These are phyloP conservation scores for Chrysocyon brachyurus DNA, from an alignment of 2,797 vertebrate genomes.

Conservation along the genomic window DNA sequence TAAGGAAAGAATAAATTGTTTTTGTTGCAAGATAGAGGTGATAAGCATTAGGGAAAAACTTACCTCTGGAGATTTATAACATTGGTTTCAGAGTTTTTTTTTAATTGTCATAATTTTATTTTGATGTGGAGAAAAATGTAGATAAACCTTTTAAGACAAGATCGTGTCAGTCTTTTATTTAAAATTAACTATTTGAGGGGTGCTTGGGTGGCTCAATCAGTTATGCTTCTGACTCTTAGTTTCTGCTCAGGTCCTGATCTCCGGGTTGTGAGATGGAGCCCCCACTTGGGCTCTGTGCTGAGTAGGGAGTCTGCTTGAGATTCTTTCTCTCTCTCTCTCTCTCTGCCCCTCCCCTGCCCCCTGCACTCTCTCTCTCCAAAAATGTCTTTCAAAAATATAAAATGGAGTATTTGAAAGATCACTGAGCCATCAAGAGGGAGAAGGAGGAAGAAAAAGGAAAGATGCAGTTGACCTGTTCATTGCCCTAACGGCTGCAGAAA, in stretches of 20 bases:
- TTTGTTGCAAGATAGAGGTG: not conserved
- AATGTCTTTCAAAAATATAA: not conserved
- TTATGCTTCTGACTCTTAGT: not conserved
- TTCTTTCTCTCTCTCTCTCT: not conserved
- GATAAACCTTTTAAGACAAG: not conserved
- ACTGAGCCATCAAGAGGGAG: not conserved
- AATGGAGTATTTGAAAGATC: not conserved
- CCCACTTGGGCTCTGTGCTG: rapidly evolving
- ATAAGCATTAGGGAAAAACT: not conserved
- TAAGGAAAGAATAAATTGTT: not conserved
- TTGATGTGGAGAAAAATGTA: not conserved
- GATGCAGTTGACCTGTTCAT: not conserved
- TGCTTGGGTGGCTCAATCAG: not conserved
- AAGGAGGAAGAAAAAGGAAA: not conserved
- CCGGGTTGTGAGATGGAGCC: not conserved
- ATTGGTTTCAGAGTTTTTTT: not conserved
- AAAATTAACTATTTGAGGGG: not conserved
- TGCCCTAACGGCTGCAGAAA: not conserved
- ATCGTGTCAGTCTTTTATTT: not conserved
- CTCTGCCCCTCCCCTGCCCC: not conserved
- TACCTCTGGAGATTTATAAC: not conserved
- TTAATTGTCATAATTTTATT: not conserved
- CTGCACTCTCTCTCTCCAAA: not conserved
- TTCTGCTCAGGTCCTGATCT: not conserved
- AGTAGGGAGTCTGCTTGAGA: not conserved